These are phyloP conservation scores for Tinamus major DNA, from an alignment of 2,797 vertebrate genomes.

Conservation along the genomic window DNA sequence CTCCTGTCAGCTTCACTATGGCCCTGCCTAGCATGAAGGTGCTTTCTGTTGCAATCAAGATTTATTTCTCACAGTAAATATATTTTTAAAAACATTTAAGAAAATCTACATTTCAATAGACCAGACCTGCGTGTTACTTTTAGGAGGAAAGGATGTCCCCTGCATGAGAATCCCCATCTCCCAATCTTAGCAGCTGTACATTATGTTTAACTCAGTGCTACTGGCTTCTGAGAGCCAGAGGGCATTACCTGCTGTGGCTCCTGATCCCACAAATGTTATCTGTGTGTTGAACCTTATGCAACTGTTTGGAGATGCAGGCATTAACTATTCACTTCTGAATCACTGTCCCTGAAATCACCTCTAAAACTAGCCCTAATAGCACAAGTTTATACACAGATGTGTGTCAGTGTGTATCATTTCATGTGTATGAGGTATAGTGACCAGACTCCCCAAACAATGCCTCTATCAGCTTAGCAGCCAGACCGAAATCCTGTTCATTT, in stretches of 20 bases:
- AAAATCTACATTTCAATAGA: not conserved
- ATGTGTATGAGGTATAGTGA: not conserved
- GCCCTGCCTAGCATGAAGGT: slow-evolving; percentile 5
- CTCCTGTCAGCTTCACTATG: slow-evolving; percentile 58
- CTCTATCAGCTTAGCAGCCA: not conserved
- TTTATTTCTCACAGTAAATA: not conserved
- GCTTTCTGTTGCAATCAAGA: slow-evolving; percentile 34
- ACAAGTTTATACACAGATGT: not conserved
- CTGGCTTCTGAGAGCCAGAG: not conserved
- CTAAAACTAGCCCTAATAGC: not conserved
- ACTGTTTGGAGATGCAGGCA: not conserved
- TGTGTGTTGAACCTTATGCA: not conserved
- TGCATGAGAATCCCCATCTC: not conserved
- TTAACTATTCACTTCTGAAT: not conserved
- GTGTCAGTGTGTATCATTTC: not conserved
- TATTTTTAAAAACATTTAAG: not conserved
- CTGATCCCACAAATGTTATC: not conserved
- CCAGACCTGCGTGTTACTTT: not conserved
- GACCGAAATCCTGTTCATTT: not conserved
- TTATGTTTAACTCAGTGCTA: not conserved
- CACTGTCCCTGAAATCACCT: not conserved
- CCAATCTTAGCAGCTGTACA: fast-evolving
- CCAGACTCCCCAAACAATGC: not conserved
- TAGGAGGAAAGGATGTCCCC: not conserved
- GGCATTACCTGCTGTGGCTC: not conserved